Evolutionary conservation across 2,888 invertebrate species (phyloP), one percentile per base, ranked within the genome.

Genomic region (Hedychridium roseum): DNA sequence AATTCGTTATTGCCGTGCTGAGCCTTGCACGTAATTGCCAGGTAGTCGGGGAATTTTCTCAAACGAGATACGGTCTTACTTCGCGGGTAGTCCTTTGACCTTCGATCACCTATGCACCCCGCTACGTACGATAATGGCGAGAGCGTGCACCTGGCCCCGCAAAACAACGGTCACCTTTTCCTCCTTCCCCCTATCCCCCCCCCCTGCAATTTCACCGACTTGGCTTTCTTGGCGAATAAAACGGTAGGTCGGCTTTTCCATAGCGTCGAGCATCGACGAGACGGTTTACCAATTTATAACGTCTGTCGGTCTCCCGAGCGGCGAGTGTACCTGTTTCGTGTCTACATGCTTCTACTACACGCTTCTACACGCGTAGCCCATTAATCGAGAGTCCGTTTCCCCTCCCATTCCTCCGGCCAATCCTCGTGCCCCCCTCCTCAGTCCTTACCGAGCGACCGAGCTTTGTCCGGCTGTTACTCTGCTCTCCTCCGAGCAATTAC

Each of bases 91-190:
- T 40, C 57, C 41, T 14, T 48, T 36, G 48, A 45, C 34, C 42
- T 45, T 48, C 63, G 57, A 62, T 62, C 64, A 42, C 30, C 44
- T 62, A 62, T 62, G 61, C 61, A 62, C 61, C 61, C 61, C 18
- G 16, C 11, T 28, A 34, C 47, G 15, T 26, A 43, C 38, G 48
- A 54, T 62, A 62, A 62, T 60, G 48, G 52, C 62, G 62, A 60
- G 64, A 62, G 60, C 58, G 54, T 39, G 60, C 62, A 62, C 60
- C 62, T 62, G 62, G 48, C 50, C 30, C 14, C 17, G 16, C 15
- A 32, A 15, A 16, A 32, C 31, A 16, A 32, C 31, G 9, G 31
- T 16, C 31, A 32, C 15, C 31, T 32, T 32, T 3, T 32, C 15
- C 31, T 16, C 3, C 31, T 32, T 32, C 9, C 14, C 14, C 3